Percentiles rank a stretch among this genome's conserved stretches.
phyloP scores from a whole-genome alignment of 2,113 vertebrate genomes.

The Sterna hirundo region DNA sequence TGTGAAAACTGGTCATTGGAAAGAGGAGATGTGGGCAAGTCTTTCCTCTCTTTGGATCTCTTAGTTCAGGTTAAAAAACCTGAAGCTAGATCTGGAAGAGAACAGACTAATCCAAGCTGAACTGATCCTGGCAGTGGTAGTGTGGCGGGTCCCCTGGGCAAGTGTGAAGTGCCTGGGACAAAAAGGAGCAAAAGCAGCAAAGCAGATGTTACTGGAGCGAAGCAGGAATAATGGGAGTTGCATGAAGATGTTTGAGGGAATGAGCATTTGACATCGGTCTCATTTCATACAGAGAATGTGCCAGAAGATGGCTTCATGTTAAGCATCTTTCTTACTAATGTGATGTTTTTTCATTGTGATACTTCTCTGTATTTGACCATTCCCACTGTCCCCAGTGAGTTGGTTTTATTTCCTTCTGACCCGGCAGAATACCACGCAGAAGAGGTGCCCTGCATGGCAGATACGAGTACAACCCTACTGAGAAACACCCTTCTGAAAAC shows the following conservation, averaged over 20 bases:
- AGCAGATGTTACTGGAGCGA: neutral
- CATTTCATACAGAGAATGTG: neutral
- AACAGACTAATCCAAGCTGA: neutral
- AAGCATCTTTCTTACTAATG: neutral
- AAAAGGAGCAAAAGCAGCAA: neutral
- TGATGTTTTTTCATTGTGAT: neutral
- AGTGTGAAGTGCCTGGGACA: neutral
- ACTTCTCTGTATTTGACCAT: neutral
- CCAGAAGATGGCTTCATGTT: neutral
- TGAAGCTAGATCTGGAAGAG: neutral
- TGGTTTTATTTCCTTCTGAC: neutral
- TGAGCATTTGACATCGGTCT: neutral
- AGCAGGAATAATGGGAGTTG: neutral
- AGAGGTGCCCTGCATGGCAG: rapidly evolving
- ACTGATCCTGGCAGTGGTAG: neutral
- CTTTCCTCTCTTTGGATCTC: neutral
- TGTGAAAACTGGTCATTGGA: neutral
- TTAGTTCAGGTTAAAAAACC: neutral
- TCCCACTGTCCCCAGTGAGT: neutral
- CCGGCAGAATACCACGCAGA: neutral
- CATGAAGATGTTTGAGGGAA: neutral
- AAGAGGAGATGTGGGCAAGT: neutral
- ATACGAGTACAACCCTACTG: neutral
- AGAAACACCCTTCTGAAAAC: neutral
- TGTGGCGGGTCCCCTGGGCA: neutral